phyloP scores from a whole-genome alignment of 2,888 invertebrate genomes.

The Polymixis lichenea region DNA sequence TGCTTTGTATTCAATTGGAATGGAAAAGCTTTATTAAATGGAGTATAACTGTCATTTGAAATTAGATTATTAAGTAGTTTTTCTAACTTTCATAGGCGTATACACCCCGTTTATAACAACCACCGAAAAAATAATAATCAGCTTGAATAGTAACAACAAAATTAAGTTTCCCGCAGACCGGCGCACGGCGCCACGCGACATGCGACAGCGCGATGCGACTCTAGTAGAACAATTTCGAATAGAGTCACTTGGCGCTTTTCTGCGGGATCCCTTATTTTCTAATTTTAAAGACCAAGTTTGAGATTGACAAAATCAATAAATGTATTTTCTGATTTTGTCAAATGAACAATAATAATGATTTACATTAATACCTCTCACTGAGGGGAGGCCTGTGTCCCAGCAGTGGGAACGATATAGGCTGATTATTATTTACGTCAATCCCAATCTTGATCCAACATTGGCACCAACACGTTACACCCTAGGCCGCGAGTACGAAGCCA shows the following conservation, averaged over 20 bases:
- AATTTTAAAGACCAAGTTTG: no score
- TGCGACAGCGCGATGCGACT: no score
- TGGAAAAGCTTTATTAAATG: background rate
- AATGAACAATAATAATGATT: background rate
- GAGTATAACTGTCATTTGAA: background rate
- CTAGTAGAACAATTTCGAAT: no score
- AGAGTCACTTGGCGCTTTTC: no score
- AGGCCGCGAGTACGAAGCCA: constrained; percentile 42
- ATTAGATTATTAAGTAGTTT: background rate
- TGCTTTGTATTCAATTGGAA: background rate
- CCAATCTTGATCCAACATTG: constrained; percentile 37
- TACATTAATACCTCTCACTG: background rate
- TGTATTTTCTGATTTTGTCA: background rate
- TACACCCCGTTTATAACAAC: background rate
- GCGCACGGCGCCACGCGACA: no score
- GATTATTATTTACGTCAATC: background rate
- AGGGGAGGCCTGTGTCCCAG: no score
- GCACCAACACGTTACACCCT: constrained; percentile 50
- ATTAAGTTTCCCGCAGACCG: no score
- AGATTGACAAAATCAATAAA: no score
- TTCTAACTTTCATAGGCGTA: background rate
- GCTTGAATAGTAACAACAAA: no score
- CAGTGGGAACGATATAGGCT: no score
- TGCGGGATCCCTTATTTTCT: no score
- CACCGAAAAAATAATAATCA: no score